These are phyloP conservation scores for Zosterops lateralis DNA, from an alignment of 2,113 vertebrate species.

Conservation along the genomic window DNA sequence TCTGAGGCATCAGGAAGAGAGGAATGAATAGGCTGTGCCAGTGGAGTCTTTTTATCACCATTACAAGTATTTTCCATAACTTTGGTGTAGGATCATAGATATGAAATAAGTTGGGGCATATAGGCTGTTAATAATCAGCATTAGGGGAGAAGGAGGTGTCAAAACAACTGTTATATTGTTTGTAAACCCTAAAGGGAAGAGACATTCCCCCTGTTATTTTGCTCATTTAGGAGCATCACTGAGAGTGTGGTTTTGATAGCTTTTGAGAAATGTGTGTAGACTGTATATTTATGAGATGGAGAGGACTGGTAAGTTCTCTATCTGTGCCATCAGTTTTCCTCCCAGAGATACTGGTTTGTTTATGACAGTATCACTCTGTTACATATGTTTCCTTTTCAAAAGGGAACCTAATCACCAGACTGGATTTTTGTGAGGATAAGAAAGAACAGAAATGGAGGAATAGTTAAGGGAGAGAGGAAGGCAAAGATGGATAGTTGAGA, in stretches of 20 bases:
- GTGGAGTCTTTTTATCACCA: neutral
- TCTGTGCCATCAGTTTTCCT: neutral
- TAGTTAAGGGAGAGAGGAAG: neutral
- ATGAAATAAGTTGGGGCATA: neutral
- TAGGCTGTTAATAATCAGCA: neutral
- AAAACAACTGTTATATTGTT: neutral
- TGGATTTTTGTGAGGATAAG: neutral
- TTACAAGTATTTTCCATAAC: neutral
- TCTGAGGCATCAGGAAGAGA: neutral
- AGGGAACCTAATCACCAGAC: neutral
- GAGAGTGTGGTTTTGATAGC: neutral
- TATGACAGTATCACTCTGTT: neutral
- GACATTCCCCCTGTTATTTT: neutral
- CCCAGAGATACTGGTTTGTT: neutral
- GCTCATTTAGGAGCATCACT: neutral
- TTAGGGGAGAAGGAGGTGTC: neutral
- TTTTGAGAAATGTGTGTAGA: neutral
- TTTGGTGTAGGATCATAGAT: neutral
- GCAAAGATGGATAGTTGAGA: neutral
- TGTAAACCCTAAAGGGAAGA: neutral
- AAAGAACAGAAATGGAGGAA: neutral
- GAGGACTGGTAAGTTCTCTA: neutral
- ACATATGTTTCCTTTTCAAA: conserved; percentile 27
- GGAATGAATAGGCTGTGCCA: neutral
- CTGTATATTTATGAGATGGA: neutral